Conservation (phyloP, 2,888 invertebrate species). For the Gastrophysa polygoni region DNA sequence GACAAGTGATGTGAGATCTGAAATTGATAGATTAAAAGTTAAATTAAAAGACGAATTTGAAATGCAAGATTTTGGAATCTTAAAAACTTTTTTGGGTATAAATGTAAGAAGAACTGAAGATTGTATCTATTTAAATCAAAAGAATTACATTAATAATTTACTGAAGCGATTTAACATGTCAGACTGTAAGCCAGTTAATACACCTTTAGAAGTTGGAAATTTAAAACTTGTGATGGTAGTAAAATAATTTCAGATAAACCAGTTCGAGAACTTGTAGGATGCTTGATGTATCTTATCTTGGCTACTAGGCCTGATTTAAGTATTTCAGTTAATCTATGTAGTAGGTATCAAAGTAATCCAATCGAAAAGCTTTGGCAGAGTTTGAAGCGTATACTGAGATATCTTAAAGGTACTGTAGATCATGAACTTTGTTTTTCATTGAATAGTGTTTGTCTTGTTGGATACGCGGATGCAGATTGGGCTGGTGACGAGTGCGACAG, state of each 20-base stretch:
- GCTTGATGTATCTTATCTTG: not conserved
- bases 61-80: too few relatives aligned
- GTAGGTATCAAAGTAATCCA: not conserved
- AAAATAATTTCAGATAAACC: too few relatives aligned
- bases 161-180: conserved; percentile 41
- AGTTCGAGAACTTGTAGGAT: too few relatives aligned
- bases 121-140: conserved; percentile 38
- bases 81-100: too few relatives aligned
- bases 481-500: conserved; percentile 10
- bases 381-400: not conserved
- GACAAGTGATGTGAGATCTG: too few relatives aligned
- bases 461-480: conserved; percentile 20
- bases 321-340: too few relatives aligned
- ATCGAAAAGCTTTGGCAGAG: not conserved
- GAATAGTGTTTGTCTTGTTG: not conserved
- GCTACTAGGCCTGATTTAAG: not conserved
- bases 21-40: too few relatives aligned
- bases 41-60: too few relatives aligned
- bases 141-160: conserved; percentile 37
- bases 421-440: too few relatives aligned
- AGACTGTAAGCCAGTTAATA: conserved; percentile 41
- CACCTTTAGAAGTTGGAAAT: too few relatives aligned
- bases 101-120: conserved; percentile 34
- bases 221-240: too few relatives aligned
- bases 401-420: conserved; percentile 4